These are phyloP conservation scores for Procambarus clarkii DNA, from an alignment of 1,140 invertebrate genomes.

Conservation along the genomic window DNA sequence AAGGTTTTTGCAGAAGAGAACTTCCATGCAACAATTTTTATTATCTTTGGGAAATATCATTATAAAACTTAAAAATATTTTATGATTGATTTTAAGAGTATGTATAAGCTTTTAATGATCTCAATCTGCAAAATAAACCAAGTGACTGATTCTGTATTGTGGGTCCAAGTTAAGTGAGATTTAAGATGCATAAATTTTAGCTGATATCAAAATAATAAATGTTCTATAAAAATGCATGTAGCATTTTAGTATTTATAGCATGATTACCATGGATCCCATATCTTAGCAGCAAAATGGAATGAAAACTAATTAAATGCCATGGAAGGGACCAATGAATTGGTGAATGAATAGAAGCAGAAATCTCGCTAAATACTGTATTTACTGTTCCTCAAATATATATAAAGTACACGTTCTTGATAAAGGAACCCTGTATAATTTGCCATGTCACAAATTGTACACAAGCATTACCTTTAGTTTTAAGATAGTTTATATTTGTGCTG, in stretches of 20 bases:
- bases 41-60: background rate
- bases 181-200: background rate
- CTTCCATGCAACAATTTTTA: background rate
- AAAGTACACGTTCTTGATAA: background rate
- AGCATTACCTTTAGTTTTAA: background rate
- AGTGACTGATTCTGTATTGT: background rate
- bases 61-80: background rate
- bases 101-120: background rate
- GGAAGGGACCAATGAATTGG: slow-evolving; percentile 26
- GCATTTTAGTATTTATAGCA: background rate
- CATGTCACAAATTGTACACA: background rate
- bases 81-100: background rate
- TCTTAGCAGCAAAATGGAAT: background rate
- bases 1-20: background rate
- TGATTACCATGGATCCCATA: background rate
- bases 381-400: background rate
- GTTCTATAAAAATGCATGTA: too few relatives aligned
- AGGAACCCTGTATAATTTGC: background rate
- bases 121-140: background rate
- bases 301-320: background rate
- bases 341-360: background rate
- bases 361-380: background rate
- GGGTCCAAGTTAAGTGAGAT: background rate
- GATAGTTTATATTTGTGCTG: background rate
- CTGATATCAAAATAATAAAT: background rate